Percentiles rank a stretch among this genome's conserved stretches.
Evolutionary conservation across 2,888 invertebrate species (phyloP).

Genomic region (Eretmocerus hayati): DNA sequence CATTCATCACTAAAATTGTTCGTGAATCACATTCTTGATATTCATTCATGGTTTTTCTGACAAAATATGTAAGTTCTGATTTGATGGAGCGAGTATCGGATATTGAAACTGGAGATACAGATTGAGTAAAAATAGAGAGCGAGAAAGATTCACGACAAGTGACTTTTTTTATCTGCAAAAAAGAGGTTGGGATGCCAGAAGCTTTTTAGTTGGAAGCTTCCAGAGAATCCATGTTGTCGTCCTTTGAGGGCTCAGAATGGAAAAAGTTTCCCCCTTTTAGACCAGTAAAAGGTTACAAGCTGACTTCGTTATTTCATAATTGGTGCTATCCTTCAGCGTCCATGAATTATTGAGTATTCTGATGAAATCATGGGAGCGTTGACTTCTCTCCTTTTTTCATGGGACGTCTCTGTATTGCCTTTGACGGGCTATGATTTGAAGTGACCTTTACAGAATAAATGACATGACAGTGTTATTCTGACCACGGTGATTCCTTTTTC

Average conservation of each 20-base stretch:
- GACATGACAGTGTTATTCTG: too few species aligned
- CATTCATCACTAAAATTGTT: too few species aligned
- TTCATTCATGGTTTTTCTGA: too few species aligned
- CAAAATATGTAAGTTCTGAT: too few species aligned
- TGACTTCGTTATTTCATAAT: slow-evolving; percentile 42
- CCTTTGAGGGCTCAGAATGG: slow-evolving; percentile 28
- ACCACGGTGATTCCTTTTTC: too few species aligned
- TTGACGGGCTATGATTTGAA: too few species aligned
- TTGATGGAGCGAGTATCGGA: neutral
- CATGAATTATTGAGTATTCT: slow-evolving; percentile 39
- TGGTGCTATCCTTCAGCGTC: slow-evolving; percentile 38
- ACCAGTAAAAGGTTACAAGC: neutral
- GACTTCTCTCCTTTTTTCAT: neutral
- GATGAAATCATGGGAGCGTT: slow-evolving; percentile 29
- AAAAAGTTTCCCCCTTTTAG: slow-evolving; percentile 20
- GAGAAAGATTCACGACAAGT: neutral
- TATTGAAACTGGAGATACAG: neutral
- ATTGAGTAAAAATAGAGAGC: neutral
- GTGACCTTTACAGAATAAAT: too few species aligned
- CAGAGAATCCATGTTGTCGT: too few species aligned
- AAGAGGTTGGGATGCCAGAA: neutral
- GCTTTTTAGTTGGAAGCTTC: slow-evolving; percentile 8
- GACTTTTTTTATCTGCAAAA: too few species aligned
- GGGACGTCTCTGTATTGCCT: too few species aligned
- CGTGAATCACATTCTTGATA: too few species aligned